Conservation (phyloP, 2,113 vertebrate genomes). For the Crotalus horridus region DNA sequence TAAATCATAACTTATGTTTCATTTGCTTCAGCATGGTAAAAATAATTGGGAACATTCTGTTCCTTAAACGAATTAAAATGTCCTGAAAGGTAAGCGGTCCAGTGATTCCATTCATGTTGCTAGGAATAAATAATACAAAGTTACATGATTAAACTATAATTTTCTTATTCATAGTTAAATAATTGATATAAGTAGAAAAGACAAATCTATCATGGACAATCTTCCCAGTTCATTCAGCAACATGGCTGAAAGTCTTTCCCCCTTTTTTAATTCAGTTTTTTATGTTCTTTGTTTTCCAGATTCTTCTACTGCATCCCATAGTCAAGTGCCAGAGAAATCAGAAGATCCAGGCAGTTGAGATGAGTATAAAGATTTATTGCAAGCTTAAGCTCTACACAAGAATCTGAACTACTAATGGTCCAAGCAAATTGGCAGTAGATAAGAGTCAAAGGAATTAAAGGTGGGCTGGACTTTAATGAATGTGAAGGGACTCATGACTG, state of each 20-base stretch:
- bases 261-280: neutral
- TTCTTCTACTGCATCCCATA: neutral
- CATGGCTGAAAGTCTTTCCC: neutral
- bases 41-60: neutral
- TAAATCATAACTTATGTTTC: neutral
- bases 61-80: neutral
- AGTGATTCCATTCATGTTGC: neutral
- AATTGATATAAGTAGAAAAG: neutral
- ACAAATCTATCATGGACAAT: neutral
- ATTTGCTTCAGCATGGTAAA: neutral
- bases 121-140: neutral
- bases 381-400: neutral
- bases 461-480: no score
- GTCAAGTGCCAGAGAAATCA: neutral
- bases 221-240: neutral
- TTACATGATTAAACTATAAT: neutral
- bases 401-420: neutral
- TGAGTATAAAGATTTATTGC: neutral
- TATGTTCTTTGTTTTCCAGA: neutral
- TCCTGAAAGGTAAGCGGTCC: neutral
- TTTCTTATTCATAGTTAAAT: neutral
- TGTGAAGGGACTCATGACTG: no score
- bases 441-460: neutral
- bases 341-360: neutral
- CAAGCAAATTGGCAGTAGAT: neutral